Conservation (phyloP, 2,797 vertebrate species). For the Takifugu ocellatus region DNA sequence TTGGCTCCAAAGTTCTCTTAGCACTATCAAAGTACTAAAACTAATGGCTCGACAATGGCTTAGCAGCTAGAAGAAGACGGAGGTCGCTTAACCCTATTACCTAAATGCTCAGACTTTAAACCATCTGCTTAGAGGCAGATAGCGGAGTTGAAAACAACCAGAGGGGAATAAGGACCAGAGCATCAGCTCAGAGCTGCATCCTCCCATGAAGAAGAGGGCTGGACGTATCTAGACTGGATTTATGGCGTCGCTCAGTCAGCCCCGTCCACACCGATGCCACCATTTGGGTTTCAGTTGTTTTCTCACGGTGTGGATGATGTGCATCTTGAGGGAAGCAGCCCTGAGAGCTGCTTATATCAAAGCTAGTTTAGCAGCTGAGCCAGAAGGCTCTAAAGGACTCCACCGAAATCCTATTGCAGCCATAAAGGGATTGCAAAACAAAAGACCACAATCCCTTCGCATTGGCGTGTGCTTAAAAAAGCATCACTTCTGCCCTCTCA, state of each 20-base stretch:
- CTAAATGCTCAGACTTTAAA: slow-evolving; percentile 67
- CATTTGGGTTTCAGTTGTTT: not conserved
- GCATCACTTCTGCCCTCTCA: slow-evolving; percentile 20
- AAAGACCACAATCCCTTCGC: not conserved
- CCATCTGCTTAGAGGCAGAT: slow-evolving; percentile 71
- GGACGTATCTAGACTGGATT: slow-evolving; percentile 36
- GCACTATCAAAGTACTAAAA: no score
- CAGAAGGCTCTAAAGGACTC: slow-evolving; percentile 74
- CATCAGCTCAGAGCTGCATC: slow-evolving; percentile 23
- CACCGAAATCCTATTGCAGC: slow-evolving; percentile 75
- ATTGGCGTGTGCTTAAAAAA: slow-evolving; percentile 18
- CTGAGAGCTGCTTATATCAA: slow-evolving; percentile 75
- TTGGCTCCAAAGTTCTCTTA: no score
- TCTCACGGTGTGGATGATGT: slow-evolving; percentile 31
- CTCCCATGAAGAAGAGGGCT: slow-evolving; percentile 27
- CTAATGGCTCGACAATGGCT: slow-evolving; percentile 2
- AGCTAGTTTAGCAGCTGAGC: slow-evolving; percentile 78
- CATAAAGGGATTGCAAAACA: slow-evolving; percentile 75
- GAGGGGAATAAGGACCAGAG: slow-evolving; percentile 10
- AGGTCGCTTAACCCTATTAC: slow-evolving; percentile 67
- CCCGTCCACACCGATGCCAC: not conserved
- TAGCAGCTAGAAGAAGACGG: slow-evolving; percentile 32
- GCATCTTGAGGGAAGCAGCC: slow-evolving; percentile 53
- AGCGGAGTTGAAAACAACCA: slow-evolving; percentile 24
- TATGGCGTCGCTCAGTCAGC: slow-evolving; percentile 9